Conservation (phyloP, 2,113 vertebrate genomes). For the Saguinus midas region DNA sequence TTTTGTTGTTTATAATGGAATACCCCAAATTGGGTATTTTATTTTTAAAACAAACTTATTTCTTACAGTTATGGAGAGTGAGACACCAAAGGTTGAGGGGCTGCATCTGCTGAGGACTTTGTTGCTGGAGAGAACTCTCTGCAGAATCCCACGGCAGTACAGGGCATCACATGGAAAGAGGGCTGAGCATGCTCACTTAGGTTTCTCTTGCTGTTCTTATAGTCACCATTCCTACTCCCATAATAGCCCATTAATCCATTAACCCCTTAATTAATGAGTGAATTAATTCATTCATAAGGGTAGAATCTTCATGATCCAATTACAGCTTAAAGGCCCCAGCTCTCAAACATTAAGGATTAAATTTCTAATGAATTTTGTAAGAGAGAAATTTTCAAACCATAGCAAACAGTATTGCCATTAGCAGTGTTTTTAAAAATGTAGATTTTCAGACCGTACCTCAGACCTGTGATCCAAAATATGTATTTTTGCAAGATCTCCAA, state of each 20-base stretch:
- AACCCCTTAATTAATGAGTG: background rate
- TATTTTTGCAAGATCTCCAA: background rate
- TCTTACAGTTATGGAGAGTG: background rate
- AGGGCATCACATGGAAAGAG: background rate
- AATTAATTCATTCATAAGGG: background rate
- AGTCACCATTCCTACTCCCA: background rate
- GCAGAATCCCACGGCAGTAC: background rate
- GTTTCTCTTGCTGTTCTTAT: background rate
- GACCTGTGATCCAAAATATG: background rate
- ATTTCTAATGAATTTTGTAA: background rate
- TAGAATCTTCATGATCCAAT: background rate
- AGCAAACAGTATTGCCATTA: background rate
- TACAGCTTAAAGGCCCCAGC: background rate
- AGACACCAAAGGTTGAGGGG: background rate
- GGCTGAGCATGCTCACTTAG: background rate
- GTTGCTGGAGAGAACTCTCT: background rate
- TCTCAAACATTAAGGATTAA: background rate
- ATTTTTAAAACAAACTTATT: background rate
- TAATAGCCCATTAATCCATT: background rate
- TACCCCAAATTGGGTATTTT: background rate
- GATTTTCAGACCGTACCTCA: background rate
- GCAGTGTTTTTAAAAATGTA: background rate
- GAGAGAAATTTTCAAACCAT: background rate
- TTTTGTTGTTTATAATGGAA: background rate
- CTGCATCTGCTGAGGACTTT: background rate